Base-by-base conservation (phyloP, 2,113 vertebrate species). In the Apteryx mantelli region DNA sequence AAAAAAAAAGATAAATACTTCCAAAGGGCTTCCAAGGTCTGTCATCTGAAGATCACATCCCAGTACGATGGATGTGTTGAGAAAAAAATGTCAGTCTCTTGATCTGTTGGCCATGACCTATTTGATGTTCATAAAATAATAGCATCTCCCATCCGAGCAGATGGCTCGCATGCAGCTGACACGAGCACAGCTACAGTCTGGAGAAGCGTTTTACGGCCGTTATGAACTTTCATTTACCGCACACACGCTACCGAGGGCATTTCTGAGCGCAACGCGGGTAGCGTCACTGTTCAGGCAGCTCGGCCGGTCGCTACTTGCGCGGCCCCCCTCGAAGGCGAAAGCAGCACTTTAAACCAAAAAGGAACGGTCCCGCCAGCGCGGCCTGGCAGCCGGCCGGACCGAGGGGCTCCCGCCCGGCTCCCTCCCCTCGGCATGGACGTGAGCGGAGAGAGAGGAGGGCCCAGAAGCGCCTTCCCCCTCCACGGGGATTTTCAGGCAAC, bases 401-500 rank as follows among this genome's bases (percentile, higher is more conserved):
- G 8, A 13, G 36, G 30, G 8, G 25, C 26, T 24, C 4, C 18
- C 11, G 8, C 28, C 32, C 34, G n/a, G 25, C 22, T 5, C 8
- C 3, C 42, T 55, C 14, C 11, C 17, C 0, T 22, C 3, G 4
- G 40, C 4, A 79, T 34, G 40, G 63, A 60, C 73, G 40, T 8
- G 18, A 46, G 11, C 5, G 15, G 52, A 13, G 4, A 26, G 24
- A 56, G 2, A 34, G 8, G 3, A 0, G 17, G 26, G 28, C 25
- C 34, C 13, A 17, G 7, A 24, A 32, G 9, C 56, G 56, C 30
- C 56, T 58, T 6, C 56, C 30, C 56, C 30, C 55, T 16, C 55
- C 55, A 15, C 34, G 3, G 2, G 3, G 22, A 0, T 9, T 58
- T 52, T 55, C 7, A 19, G 19, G 1, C 0, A 14, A 38, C 9